Base-by-base conservation (phyloP, 2,797 vertebrate species). In the Otolemur crassicaudatus region DNA sequence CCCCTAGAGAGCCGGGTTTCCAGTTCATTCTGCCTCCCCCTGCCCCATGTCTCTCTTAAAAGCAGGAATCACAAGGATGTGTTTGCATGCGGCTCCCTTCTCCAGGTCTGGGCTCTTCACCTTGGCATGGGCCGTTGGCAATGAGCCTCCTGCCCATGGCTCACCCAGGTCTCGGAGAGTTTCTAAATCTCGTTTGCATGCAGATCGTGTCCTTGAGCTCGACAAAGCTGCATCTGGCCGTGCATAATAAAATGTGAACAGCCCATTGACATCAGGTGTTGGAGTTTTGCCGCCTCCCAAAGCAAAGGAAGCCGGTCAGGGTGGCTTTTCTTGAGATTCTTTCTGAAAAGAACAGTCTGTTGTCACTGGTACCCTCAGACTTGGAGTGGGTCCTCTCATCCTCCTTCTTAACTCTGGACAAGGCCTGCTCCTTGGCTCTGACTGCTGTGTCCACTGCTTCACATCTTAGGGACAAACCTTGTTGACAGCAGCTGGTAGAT, bases 241-340 rank as follows among this genome's bases (percentile, higher is more conserved):
- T 80, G 65, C 75, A 86, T 61, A 11, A 53, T 72, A 81, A 88
- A 89, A 91, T 73, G 31, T n/a, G 69, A 77, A 23, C 29, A 37
- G 63, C 69, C 80, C n/a, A 20, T 72, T 17, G 23, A 14, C 9
- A 0, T 37, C 75, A 49, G 87, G 37, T n/a, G 14, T 43, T 22
- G 43, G 43, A 49, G 60, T 31, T 58, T 23, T 20, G 23, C 58
- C 31, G 3, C 16, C 43, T 58, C 25, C 79, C 14, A 46, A 31
- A n/a, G 56, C 34, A 60, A 29, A n/a, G 53, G 37, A 61, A 67
- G 65, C 17, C 0, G 0, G 13, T 56, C 29, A 23, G 4, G 11
- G 9, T 17, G 46, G 12, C 19, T 46, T 56, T n/a, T 80, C 22
- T 85, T 40, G 19, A n/a, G 70, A 37, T 17, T 70, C 82, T 65